phyloP scores from a whole-genome alignment of 2,113 vertebrate genomes.

The Strix uralensis region DNA sequence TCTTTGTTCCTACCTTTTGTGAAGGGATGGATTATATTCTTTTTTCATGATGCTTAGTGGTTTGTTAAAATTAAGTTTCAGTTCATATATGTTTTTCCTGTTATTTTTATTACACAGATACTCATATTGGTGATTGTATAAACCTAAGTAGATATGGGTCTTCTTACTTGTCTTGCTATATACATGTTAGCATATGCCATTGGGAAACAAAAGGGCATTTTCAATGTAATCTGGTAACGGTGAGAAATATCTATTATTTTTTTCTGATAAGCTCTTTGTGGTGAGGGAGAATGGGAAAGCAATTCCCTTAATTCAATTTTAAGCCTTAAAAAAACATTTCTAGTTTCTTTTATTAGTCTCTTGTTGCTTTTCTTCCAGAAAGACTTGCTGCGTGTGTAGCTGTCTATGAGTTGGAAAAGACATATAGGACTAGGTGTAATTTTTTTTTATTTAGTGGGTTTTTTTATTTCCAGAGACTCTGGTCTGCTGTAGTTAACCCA shows the following conservation, averaged over 20 bases:
- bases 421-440: neutral
- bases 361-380: neutral
- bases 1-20: neutral
- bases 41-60: neutral
- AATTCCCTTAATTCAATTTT: neutral
- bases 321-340: neutral
- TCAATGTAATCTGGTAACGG: neutral
- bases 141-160: neutral
- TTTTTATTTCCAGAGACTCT: neutral
- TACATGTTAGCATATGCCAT: neutral
- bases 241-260: neutral
- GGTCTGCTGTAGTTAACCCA: neutral
- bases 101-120: fast-evolving
- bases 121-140: neutral
- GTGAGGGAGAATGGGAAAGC: neutral
- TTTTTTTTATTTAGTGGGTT: neutral
- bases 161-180: neutral
- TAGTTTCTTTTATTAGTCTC: neutral
- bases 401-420: neutral
- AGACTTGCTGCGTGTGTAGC: neutral
- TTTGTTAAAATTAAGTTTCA: neutral
- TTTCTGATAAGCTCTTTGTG: neutral
- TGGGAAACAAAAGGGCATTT: neutral
- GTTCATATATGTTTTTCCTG: neutral
- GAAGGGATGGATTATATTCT: neutral